A percentile compares a stretch with the other conserved stretches of the same genome.
Evolutionary conservation across 2,797 vertebrate species (phyloP).

Genomic region (Sus cebifrons): DNA sequence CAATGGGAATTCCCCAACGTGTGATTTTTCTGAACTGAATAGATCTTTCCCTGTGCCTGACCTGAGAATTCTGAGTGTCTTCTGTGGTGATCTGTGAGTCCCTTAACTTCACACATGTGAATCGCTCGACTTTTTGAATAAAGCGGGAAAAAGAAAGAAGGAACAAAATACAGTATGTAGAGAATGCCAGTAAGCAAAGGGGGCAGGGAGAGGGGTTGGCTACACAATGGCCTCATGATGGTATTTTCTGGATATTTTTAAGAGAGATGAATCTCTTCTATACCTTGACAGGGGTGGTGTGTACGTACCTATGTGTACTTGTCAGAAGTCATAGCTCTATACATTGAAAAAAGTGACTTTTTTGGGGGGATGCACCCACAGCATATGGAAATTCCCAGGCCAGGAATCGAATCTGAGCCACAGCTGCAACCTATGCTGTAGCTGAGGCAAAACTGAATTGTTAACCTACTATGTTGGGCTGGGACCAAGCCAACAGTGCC

Average conservation of each 20-base stretch:
- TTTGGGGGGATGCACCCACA: no score
- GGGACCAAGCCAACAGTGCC: no score
- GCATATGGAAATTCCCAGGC: no score
- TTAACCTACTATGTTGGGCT: no score
- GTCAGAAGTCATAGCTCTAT: not conserved
- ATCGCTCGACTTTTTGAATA: conserved; percentile 56
- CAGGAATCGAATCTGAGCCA: no score
- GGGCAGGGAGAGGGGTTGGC: not conserved
- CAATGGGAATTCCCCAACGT: no score
- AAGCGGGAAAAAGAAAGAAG: conserved; percentile 67
- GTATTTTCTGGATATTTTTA: not conserved
- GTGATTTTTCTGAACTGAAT: not conserved
- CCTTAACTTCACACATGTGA: not conserved
- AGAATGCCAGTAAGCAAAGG: not conserved
- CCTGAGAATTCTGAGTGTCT: not conserved
- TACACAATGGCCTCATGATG: not conserved
- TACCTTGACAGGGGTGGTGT: not conserved
- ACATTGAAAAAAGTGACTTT: not conserved
- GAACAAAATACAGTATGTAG: not conserved
- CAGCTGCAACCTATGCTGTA: no score
- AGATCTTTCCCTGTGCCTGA: not conserved
- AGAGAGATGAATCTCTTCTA: not conserved
- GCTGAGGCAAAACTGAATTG: no score
- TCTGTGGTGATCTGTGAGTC: not conserved
- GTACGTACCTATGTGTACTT: not conserved